Conservation (phyloP, 2,113 vertebrate species). For the Gila orcuttii region DNA sequence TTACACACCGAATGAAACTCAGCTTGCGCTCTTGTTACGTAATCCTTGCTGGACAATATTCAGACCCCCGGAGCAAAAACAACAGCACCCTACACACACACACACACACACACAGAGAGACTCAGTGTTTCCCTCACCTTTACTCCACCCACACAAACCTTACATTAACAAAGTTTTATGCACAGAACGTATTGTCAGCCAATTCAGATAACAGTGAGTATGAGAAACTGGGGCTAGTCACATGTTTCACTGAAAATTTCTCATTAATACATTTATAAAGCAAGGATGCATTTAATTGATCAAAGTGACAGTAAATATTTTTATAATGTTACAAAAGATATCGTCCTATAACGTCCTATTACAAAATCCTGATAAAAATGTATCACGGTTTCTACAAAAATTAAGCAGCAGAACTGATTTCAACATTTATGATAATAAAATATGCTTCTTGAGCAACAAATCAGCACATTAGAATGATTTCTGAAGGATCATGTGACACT, state of each 20-base stretch:
- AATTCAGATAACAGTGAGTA: not conserved
- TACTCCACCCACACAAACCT: not conserved
- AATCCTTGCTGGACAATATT: conserved; percentile 53
- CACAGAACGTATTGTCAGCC: not conserved
- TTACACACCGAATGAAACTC: conserved; percentile 48
- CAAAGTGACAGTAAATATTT: not conserved
- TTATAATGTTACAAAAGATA: not conserved
- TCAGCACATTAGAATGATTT: not conserved
- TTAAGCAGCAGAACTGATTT: not conserved
- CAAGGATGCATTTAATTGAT: not conserved
- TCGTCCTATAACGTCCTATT: not conserved
- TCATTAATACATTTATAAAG: not conserved
- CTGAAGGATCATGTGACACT: not conserved
- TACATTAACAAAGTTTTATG: not conserved
- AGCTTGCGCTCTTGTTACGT: conserved; percentile 51
- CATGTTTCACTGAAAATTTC: not conserved
- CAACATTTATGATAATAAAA: not conserved
- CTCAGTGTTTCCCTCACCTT: conserved; percentile 5
- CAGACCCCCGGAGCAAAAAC: conserved; percentile 53
- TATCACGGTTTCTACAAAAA: not conserved
- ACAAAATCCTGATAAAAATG: not conserved
- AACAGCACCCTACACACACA: conserved; percentile 25
- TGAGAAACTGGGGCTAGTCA: not conserved
- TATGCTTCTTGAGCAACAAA: not conserved
- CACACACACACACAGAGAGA: conserved; percentile 12